phyloP scores from a whole-genome alignment of 2,888 invertebrate species.

The Fissipunctia ypsillon region DNA sequence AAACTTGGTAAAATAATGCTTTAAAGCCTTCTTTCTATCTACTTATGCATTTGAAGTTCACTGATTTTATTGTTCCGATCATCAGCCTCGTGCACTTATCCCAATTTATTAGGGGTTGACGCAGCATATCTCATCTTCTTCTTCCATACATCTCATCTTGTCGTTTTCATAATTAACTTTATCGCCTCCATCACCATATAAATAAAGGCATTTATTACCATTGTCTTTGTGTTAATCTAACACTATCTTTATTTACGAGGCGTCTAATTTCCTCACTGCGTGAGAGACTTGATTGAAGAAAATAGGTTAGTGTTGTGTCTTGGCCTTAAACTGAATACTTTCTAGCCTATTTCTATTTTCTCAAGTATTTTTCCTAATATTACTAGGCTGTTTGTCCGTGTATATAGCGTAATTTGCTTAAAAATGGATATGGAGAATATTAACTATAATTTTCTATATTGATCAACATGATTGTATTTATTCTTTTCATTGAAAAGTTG shows the following conservation, averaged over 20 bases:
- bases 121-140: too few relatives aligned
- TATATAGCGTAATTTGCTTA: too few relatives aligned
- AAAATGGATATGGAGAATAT: not conserved
- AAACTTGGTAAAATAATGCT: not conserved
- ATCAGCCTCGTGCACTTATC: not conserved
- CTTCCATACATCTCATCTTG: not conserved
- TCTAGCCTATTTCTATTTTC: not conserved
- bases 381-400: too few relatives aligned
- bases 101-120: not conserved
- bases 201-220: conserved; percentile 27
- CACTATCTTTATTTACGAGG: conserved; percentile 30
- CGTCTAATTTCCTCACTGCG: conserved; percentile 32
- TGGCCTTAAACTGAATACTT: not conserved
- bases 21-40: not conserved
- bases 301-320: conserved; percentile 17
- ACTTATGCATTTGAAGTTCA: not conserved
- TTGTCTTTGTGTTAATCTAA: conserved; percentile 30
- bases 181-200: not conserved
- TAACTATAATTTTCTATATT: not conserved
- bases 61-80: not conserved
- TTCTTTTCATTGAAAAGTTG: not conserved
- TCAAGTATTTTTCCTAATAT: not conserved
- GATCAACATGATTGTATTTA: not conserved
- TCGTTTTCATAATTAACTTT: not conserved
- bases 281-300: conserved; percentile 25